Base-by-base conservation (phyloP, 2,113 vertebrate species). In the Macaca fascicularis region DNA sequence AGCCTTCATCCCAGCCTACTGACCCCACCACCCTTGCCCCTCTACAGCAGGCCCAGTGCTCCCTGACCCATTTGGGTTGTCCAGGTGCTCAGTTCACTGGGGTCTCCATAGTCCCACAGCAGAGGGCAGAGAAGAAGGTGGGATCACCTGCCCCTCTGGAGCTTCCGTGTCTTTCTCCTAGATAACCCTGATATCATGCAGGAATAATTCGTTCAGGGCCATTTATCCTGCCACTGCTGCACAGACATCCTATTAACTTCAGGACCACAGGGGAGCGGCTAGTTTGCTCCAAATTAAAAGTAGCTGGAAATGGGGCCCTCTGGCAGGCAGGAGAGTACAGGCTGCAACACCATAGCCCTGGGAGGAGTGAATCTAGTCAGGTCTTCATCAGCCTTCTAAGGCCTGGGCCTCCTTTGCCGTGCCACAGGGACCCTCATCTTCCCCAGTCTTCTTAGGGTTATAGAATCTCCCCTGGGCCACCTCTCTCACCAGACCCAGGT, bases 201-300 rank as follows among this genome's bases (percentile, higher is more conserved):
- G 27, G 90, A 96, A 69, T 76, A 48, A 98, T 95, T 40, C 50
- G 25, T 59, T 93, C 87, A 61, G 69, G 57, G 93, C 48, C 92
- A 52, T 59, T 97, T 93, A 17, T 76, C 89, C 93, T 45, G 0
- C 55, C 93, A 72, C 81, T 40, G 72, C 85, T 40, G 43, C 16
- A 3, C 20, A 90, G 48, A 80, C 48, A 81, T 88, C 70, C 93
- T 96, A 61, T 94, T 95, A 97, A 97, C 64, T 95, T 97, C n/a
- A 52, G 76, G 89, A 88, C 91, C 89, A 48, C 10, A 8, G 82
- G 94, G 95, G 67, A 93, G 82, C 5, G 0, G 70, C 89, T 94
- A 69, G 79, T 88, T 95, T 85, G 35, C 55, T 98, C 48, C 48
- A 93, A 82, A 96, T 88, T 96, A 94, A 93, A 98, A 97, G 95